A percentile compares a stretch with the other conserved stretches of the same genome.
These are phyloP conservation scores for Anoplius nigerrimus DNA, from an alignment of 2,888 invertebrate species.

Conservation along the genomic window DNA sequence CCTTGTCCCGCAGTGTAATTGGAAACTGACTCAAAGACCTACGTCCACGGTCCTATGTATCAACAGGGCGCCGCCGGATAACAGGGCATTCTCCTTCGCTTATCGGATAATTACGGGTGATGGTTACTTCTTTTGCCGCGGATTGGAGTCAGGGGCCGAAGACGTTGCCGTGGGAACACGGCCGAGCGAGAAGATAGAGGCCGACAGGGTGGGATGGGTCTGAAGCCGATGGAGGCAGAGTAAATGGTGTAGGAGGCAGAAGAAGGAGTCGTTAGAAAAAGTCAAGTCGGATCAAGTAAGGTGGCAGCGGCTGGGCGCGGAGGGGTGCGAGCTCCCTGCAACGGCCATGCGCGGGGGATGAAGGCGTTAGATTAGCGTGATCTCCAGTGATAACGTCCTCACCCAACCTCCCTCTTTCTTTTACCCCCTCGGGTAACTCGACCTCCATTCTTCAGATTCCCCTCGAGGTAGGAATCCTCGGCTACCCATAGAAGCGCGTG, in stretches of 20 bases:
- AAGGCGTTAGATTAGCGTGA: constrained; percentile 73
- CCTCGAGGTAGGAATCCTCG: constrained; percentile 11
- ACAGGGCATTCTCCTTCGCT: constrained; percentile 57
- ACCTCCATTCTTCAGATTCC: constrained; percentile 36
- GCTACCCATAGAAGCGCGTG: constrained; percentile 13
- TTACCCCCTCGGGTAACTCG: constrained; percentile 22
- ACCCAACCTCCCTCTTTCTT: constrained; percentile 40
- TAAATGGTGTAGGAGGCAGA: constrained; percentile 31
- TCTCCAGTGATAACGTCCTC: constrained; percentile 72
- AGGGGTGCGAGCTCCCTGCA: constrained; percentile 26
- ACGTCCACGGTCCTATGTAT: constrained; percentile 46
- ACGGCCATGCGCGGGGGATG: constrained; percentile 34
- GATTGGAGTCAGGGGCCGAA: constrained; percentile 40
- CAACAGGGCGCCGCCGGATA: constrained; percentile 48
- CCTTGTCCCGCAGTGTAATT: constrained; percentile 51
- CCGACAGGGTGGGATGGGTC: constrained; percentile 17
- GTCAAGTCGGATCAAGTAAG: constrained; percentile 64
- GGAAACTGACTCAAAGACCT: constrained; percentile 44
- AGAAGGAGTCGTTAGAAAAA: constrained; percentile 69
- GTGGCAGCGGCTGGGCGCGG: constrained; percentile 30
- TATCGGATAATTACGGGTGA: constrained; percentile 69
- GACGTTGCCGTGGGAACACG: constrained; percentile 37
- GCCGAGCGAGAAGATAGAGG: constrained; percentile 40
- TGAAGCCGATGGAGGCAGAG: constrained; percentile 25
- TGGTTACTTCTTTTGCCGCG: constrained; percentile 51